Base-by-base conservation (phyloP, 2,888 invertebrate species). In the Dynastes hyllus region DNA sequence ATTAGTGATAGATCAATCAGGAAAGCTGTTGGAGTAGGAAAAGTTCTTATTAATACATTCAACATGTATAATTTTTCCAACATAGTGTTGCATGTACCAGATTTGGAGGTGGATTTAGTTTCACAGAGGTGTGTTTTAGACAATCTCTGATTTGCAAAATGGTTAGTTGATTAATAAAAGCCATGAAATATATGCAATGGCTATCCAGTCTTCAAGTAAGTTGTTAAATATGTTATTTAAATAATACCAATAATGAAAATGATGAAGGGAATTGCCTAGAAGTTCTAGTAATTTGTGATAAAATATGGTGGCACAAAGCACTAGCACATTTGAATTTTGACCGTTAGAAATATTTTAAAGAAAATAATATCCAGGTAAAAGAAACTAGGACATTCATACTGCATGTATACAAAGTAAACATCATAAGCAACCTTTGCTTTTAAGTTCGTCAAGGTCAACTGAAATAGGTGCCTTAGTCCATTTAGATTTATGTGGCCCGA, bases 81-180 rank as follows among this genome's bases (percentile, higher is more conserved):
- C 61, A 71, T 76, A 22, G 80, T 77, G 22, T 51, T 83, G 37
- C 65, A 73, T 80, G 81, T 83, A 22, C 82, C 82, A 51, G 53
- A 81, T 9, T 71, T 84, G 22, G 78, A 80, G 70, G 77, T 81
- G 13, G 82, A 84, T 78, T 80, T 84, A 22, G 16, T 22, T 75
- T 84, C 83, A 9, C 71, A 78, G 77, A 78, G 80, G 8, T 79
- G 77, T 79, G 82, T 81, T 8, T 77, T 83, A 66, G 81, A 83
- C 27, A 83, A 70, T 78, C 11, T 81, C 81, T 70, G 76, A 81
- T 81, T 55, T 78, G 45, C 71, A 79, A 73, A 76, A 76, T 58
- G 78, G 69, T 55, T n/a, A 80, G 40, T 80, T 82, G 27, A 16
- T 53, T n/a, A 80, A 70, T 27, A 79, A 79, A 58, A 61, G 79